These are phyloP conservation scores for Anoplophora glabripennis DNA, from an alignment of 1,140 invertebrate genomes.

Conservation along the genomic window DNA sequence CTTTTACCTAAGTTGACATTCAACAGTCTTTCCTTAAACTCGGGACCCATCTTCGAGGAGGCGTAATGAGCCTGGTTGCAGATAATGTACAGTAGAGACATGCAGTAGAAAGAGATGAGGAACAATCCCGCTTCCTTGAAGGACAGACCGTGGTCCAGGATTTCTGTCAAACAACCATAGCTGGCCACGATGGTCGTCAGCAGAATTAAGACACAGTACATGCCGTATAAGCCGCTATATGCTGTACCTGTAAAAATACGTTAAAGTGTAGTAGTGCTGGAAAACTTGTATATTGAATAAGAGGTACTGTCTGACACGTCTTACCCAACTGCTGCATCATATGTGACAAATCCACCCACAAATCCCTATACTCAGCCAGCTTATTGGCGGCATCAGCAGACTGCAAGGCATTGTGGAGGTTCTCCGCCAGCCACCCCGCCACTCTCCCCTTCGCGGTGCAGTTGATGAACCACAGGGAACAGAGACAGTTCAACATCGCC, in stretches of 20 bases:
- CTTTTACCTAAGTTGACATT: constrained; percentile 57
- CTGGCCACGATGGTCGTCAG: constrained; percentile 66
- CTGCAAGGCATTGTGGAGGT: constrained; percentile 58
- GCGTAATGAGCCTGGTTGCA: constrained; percentile 68
- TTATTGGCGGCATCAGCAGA: constrained; percentile 58
- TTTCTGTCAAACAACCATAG: constrained; percentile 65
- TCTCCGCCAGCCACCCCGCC: constrained; percentile 58
- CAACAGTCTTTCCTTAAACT: constrained; percentile 62
- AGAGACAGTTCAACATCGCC: constrained; percentile 66
- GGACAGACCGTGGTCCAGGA: constrained; percentile 64
- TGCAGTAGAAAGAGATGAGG: constrained; percentile 65
- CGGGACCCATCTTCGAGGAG: constrained; percentile 61
- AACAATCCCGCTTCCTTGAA: constrained; percentile 67
- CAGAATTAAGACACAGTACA: constrained; percentile 66
- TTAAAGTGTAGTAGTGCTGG: no score
- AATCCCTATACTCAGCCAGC: constrained; percentile 60
- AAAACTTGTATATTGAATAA: no score
- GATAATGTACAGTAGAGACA: constrained; percentile 64
- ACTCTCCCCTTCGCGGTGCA: constrained; percentile 62
- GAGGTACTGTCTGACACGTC: background rate
- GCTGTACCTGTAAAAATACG: constrained; percentile 53
- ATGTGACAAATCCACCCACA: constrained; percentile 68
- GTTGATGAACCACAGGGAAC: constrained; percentile 64
- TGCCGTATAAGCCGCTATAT: constrained; percentile 69
- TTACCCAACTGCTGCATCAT: constrained; percentile 68